Evolutionary conservation across 1,140 invertebrate genomes (phyloP), one percentile per base, ranked within the genome.

Genomic region (Vollenhovia emeryi): DNA sequence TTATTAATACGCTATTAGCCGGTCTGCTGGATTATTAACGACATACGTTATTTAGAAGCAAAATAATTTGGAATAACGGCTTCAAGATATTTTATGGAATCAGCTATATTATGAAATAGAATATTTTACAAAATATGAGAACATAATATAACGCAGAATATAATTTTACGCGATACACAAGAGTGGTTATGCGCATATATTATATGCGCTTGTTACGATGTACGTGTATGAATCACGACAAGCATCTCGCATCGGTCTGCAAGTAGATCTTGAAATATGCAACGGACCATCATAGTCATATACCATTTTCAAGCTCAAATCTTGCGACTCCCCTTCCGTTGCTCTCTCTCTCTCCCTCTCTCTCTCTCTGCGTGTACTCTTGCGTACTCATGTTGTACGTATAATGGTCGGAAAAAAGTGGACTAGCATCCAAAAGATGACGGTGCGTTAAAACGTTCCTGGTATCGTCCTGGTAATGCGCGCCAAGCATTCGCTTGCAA

Each of bases 201-300:
- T 40, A 52, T 27, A 50, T 60, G 50, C 18, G 21, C 55, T 59
- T 64, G 62, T 78, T 36, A 30, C 18, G 9, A 60, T 76, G 45
- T 45, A 52, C 18, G 50, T 27, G 13, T 45, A 45, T 76, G 55
- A 76, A 40, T 76, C 8, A n/a, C 43, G 52, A 69, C 66, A 18
- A 24, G 80, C 13, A 52, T 27, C 59, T 89, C 79, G 15, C 84
- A 59, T 74, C 82, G 62, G 78, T 69, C 76, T 45, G 30, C 85
- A 85, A 85, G 87, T 79, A 64, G 78, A 86, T 89, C 79, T 71
- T 91, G 87, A 91, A 92, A 91, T 91, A 91, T 90, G 84, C 88
- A 89, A 85, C 87, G 84, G 83, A 88, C 90, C 90, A 88, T 87
- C 80, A 91, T 89, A 85, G 82, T 89, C 86, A 68, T 89, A 82